phyloP scores from a whole-genome alignment of 2,113 vertebrate genomes.

The Periophthalmodon schlosseri region DNA sequence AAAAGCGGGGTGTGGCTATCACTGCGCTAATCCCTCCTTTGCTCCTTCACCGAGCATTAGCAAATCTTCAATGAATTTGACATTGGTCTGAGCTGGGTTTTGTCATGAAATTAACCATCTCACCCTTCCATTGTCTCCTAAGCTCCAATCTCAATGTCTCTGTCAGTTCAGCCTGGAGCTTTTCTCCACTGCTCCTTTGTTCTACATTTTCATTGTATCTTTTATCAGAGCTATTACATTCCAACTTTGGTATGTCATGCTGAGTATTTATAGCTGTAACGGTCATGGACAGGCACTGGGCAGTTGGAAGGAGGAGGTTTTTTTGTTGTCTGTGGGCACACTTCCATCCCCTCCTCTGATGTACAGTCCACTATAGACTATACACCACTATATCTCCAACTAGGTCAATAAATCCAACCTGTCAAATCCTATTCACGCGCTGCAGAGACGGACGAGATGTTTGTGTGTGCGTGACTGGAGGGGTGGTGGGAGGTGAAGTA shows the following conservation, averaged over 20 bases:
- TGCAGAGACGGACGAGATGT: conserved; percentile 26
- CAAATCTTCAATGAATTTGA: conserved; percentile 10
- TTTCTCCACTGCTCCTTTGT: not conserved
- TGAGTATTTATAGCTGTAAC: not conserved
- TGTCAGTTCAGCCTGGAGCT: not conserved
- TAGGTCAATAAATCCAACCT: conserved; percentile 62
- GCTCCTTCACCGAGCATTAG: conserved; percentile 7
- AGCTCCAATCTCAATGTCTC: not conserved
- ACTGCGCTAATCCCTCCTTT: conserved; percentile 9
- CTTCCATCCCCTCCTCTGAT: not conserved
- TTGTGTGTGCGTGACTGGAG: conserved; percentile 3
- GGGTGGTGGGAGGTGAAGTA: conserved; percentile 3
- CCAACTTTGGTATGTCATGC: conserved; percentile 1
- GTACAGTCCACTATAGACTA: not conserved
- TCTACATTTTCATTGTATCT: not conserved
- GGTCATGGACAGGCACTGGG: not conserved
- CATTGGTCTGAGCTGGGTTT: not conserved
- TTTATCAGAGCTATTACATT: not conserved
- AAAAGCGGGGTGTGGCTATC: conserved; percentile 7
- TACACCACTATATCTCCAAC: conserved; percentile 40
- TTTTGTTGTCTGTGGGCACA: not conserved
- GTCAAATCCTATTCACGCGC: conserved; percentile 42
- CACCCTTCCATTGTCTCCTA: not conserved
- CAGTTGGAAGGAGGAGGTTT: not conserved
- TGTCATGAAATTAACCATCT: not conserved